Conservation (phyloP, 92 coral and sea anemone species). For the Porites rus region DNA sequence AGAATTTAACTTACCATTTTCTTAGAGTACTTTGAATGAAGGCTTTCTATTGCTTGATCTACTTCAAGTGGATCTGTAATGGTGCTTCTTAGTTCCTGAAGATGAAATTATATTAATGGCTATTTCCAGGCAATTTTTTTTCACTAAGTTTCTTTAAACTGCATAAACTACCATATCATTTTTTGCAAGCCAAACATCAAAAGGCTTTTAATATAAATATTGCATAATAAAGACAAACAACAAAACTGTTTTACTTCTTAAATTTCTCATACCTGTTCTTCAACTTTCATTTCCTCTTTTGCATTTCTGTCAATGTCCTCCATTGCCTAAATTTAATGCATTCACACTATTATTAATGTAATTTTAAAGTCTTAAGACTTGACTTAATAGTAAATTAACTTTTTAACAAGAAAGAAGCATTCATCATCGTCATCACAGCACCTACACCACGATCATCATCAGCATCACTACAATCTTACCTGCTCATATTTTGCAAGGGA, state of each 20-base stretch:
- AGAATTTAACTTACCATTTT: constrained; percentile 67
- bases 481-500: constrained; percentile 92
- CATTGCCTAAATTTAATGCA: constrained; percentile 65
- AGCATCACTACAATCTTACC: constrained; percentile 41
- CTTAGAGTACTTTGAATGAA: constrained; percentile 89
- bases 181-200: no score
- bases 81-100: constrained; percentile 80
- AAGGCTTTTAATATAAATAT: not conserved
- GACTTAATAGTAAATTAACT: no score
- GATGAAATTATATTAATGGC: not conserved
- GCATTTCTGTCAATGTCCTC: constrained; percentile 89
- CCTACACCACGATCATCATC: not conserved
- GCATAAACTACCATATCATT: no score
- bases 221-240: not conserved
- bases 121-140: no score
- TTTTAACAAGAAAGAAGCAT: no score
- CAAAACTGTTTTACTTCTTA: no score
- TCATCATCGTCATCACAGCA: no score
- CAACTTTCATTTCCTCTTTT: constrained; percentile 73
- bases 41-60: constrained; percentile 84
- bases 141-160: no score
- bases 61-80: constrained; percentile 77
- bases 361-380: no score
- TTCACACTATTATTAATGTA: no score
- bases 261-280: constrained; percentile 68